A percentile compares a stretch with the other conserved stretches of the same genome.
These are phyloP conservation scores for Tenthredo mesomela DNA, from an alignment of 2,888 invertebrate genomes.

Conservation along the genomic window DNA sequence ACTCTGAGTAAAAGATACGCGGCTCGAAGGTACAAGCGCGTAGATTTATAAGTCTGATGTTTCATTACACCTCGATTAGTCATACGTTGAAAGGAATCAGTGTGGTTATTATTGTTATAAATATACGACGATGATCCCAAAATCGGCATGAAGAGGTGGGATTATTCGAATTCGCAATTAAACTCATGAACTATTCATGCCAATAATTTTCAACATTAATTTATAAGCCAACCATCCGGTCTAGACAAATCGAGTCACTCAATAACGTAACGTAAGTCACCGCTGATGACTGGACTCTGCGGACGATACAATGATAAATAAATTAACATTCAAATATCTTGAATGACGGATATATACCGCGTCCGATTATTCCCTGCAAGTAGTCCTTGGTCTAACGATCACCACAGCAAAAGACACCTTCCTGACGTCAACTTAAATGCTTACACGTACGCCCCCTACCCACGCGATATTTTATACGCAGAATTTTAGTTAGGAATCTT, in stretches of 20 bases:
- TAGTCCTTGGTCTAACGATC: not conserved
- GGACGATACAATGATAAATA: conserved; percentile 34
- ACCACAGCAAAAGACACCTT: not conserved
- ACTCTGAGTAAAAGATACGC: conserved; percentile 11
- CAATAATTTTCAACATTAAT: not conserved
- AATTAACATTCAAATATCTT: conserved; percentile 36
- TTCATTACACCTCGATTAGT: conserved; percentile 18
- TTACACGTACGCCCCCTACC: conserved; percentile 22
- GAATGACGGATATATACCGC: not conserved
- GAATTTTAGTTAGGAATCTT: not conserved
- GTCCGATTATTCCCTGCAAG: not conserved
- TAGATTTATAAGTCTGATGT: not conserved
- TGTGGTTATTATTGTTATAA: conserved; percentile 9
- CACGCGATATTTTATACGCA: not conserved
- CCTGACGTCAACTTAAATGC: not conserved
- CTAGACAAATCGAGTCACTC: conserved; percentile 12
- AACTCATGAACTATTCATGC: conserved; percentile 39
- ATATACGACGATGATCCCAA: conserved; percentile 3
- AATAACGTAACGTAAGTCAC: not conserved
- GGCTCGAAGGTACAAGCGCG: not conserved
- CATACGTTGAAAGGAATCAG: conserved; percentile 10
- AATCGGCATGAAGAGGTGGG: conserved; percentile 13
- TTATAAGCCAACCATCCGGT: conserved; percentile 20
- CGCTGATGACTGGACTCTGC: conserved; percentile 21
- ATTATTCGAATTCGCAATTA: not conserved